phyloP scores from a whole-genome alignment of 2,797 vertebrate genomes.

The Steatocranus sp. region DNA sequence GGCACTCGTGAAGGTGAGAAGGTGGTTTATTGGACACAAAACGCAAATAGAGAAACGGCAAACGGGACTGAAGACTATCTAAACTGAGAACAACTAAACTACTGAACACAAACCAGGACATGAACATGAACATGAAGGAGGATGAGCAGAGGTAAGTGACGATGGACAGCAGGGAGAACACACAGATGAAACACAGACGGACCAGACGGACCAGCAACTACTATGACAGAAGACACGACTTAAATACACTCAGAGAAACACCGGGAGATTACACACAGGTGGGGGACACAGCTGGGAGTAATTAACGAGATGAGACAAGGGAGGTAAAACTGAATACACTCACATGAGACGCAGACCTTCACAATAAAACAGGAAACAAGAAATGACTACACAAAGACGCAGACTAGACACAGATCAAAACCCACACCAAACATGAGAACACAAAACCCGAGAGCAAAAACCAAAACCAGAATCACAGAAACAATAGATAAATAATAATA shows the following conservation, averaged over 20 bases:
- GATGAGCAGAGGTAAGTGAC: not conserved
- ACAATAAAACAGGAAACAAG: not conserved
- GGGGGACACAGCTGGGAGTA: not conserved
- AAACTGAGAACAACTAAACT: not conserved
- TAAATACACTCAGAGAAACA: not conserved
- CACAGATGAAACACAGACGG: fast-evolving
- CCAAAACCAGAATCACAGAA: not conserved
- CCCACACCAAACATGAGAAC: not conserved
- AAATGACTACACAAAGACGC: not conserved
- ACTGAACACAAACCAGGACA: not conserved
- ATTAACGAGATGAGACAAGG: not conserved
- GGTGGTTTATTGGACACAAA: not conserved
- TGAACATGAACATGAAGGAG: not conserved
- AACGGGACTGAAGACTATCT: fast-evolving
- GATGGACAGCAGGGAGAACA: not conserved
- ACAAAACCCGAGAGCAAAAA: not conserved
- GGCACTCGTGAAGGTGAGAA: not conserved
- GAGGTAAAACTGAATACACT: fast-evolving
- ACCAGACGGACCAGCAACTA: fast-evolving
- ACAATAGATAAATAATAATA: not conserved
- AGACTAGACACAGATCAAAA: not conserved
- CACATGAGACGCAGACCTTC: not conserved
- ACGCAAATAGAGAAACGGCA: not conserved
- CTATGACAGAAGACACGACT: not conserved
- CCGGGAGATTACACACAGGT: not conserved